Evolutionary conservation across 2,888 invertebrate species (phyloP), one percentile per base, ranked within the genome.

Genomic region (Euplexia lucipara): DNA sequence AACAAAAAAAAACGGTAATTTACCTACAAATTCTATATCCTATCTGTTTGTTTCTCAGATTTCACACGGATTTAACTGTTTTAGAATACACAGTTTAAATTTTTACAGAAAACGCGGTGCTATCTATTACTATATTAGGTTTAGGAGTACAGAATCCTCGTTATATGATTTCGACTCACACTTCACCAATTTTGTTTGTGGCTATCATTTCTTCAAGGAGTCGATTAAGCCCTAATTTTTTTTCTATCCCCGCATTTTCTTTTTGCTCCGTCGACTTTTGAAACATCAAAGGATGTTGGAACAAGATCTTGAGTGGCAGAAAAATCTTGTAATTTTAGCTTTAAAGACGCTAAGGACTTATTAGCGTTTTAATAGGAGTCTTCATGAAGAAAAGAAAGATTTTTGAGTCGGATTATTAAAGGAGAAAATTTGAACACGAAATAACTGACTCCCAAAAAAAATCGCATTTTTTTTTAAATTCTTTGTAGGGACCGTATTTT

Each of bases 311-410:
- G 52, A 56, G 30, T 41, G 59, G 41, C n/a, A 57, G 32, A 53
- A 76, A 64, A 45, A 39, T 48, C 61, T 56, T 78, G 59, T 62
- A 60, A 80, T 56, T 60, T 72, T 58, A 56, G 42, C 69, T 32
- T 20, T 26, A 60, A 65, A 70, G 48, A 44, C 39, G 16, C 0
- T 49, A 26, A 39, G 32, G 41, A 26, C 41, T 61, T 57, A 74
- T 64, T 66, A 70, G 26, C 26, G 49, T 49, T 39, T 16, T 48
- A 58, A 58, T 37, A 48, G 41, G 32, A 22, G 22, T 39, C 12
- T 51, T 61, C 39, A 18, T 37, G 32, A 58, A 58, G 49, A 57
- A 54, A 62, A 52, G 22, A 35, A 62, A 56, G 22, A 35, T 54
- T 65, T 68, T 16, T 18, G 14, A 22, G n/a, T 8, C 35, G 62